Percentiles rank a stretch among this genome's conserved stretches.
Conservation (phyloP, 1,140 invertebrate species). For the Cherax quadricarinatus region DNA sequence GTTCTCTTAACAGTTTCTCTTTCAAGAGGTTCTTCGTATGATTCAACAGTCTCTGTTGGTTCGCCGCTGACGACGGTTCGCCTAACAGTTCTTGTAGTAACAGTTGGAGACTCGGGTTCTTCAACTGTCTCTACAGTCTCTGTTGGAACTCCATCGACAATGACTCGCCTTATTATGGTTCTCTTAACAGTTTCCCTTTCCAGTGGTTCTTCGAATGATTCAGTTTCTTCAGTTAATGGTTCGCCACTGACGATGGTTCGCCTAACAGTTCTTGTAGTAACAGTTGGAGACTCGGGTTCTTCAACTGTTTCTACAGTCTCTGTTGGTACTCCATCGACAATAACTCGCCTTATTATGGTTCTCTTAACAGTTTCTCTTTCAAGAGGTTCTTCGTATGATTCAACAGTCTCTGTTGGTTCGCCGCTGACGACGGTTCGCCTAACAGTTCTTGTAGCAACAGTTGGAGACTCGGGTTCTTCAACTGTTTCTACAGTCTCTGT, state of each 20-base stretch:
- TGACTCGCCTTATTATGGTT: conserved; percentile 2
- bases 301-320: conserved; percentile 6
- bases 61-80: background rate
- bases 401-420: conserved; percentile 1
- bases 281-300: background rate
- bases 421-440: conserved; percentile 4
- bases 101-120: background rate
- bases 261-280: conserved; percentile 6
- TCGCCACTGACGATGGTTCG: background rate
- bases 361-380: conserved; percentile 20
- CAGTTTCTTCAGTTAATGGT: conserved; percentile 12
- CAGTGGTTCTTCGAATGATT: background rate
- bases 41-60: conserved; percentile 34
- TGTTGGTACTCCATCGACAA: conserved; percentile 10
- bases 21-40: background rate
- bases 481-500: conserved; percentile 26
- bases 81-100: conserved; percentile 13
- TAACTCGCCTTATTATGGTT: background rate
- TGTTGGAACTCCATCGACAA: conserved; percentile 27
- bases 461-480: background rate
- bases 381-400: background rate
- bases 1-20: conserved; percentile 37
- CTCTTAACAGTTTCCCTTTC: conserved; percentile 14
- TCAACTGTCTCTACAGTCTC: conserved; percentile 22
- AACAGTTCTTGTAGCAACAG: background rate